These are phyloP conservation scores for Macrotis lagotis DNA, from an alignment of 2,113 vertebrate species.

Conservation along the genomic window DNA sequence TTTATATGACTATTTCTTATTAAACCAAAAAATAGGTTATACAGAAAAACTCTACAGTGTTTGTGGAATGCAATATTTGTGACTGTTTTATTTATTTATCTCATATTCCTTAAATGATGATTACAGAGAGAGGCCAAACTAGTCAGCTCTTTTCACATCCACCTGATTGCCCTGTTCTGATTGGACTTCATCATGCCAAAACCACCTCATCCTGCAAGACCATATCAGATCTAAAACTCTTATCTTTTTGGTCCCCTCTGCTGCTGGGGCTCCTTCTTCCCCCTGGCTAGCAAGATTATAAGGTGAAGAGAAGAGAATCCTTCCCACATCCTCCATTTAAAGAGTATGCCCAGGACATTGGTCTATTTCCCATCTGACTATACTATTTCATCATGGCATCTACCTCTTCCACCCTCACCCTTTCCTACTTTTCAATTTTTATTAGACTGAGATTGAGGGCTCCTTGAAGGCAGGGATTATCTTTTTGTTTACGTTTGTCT, in stretches of 20 bases:
- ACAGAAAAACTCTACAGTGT: not conserved
- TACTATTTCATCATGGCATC: not conserved
- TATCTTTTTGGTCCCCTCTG: not conserved
- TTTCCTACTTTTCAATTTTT: not conserved
- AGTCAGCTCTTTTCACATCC: not conserved
- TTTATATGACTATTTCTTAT: not conserved
- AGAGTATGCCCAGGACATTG: not conserved
- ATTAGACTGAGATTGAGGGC: not conserved
- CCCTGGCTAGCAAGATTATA: not conserved
- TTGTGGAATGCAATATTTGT: not conserved
- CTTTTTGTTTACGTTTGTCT: not conserved
- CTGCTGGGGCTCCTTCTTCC: not conserved
- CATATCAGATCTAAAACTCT: not conserved
- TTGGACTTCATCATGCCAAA: too few relatives aligned
- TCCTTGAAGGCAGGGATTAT: not conserved
- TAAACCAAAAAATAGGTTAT: not conserved
- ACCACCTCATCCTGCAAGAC: not conserved
- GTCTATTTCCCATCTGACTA: not conserved
- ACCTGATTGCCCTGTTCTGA: not conserved
- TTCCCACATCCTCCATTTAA: not conserved
- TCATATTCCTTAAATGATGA: too few relatives aligned
- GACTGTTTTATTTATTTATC: too few relatives aligned
- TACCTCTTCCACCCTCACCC: not conserved
- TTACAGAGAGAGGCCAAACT: too few relatives aligned
- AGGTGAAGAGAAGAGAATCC: not conserved